phyloP scores from a whole-genome alignment of 1,140 invertebrate genomes.

The Metaphire vulgaris region DNA sequence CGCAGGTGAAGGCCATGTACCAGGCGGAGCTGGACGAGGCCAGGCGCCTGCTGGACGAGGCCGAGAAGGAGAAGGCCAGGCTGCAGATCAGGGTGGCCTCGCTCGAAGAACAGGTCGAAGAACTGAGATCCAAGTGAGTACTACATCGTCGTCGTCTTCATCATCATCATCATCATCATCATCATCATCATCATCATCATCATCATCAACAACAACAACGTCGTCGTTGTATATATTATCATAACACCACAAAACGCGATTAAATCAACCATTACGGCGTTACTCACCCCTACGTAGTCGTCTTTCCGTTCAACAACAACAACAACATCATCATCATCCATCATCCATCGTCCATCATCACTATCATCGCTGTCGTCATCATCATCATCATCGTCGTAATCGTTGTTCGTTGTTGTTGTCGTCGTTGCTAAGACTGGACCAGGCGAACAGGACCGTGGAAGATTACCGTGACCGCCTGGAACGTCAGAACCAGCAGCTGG shows the following conservation, averaged over 20 bases:
- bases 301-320: background rate
- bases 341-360: background rate
- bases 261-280: too few relatives aligned
- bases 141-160: background rate
- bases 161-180: background rate
- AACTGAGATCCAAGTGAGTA: slow-evolving; percentile 44
- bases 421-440: slow-evolving; percentile 48
- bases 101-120: slow-evolving; percentile 40
- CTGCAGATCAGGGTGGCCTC: slow-evolving; percentile 28
- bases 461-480: slow-evolving; percentile 54
- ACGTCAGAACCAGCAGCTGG: slow-evolving; percentile 53
- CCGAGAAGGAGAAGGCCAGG: slow-evolving; percentile 31
- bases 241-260: too few relatives aligned
- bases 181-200: background rate
- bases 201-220: background rate
- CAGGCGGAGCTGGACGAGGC: slow-evolving; percentile 36
- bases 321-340: background rate
- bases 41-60: slow-evolving; percentile 32
- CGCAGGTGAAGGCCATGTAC: slow-evolving; percentile 31
- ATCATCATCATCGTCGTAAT: background rate
- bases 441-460: slow-evolving; percentile 49
- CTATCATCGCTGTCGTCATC: background rate
- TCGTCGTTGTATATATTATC: background rate
- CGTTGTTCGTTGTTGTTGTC: background rate
- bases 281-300: too few relatives aligned